These are phyloP conservation scores for Numida meleagris DNA, from an alignment of 2,113 vertebrate genomes.

Conservation along the genomic window DNA sequence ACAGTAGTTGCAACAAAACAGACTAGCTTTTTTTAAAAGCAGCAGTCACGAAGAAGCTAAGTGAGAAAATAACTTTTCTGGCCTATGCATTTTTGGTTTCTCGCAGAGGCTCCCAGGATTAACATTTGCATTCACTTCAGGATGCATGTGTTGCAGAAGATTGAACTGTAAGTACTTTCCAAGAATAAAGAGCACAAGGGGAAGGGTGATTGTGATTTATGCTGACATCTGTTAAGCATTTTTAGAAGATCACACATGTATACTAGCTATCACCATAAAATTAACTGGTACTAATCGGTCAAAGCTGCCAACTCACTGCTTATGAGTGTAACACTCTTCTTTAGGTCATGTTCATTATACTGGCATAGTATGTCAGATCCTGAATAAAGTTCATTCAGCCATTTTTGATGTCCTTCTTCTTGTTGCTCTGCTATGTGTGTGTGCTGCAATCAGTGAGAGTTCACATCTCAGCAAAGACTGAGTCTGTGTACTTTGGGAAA, in stretches of 20 bases:
- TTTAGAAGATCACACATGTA: constrained; percentile 67
- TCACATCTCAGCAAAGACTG: neutral
- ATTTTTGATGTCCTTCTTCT: constrained; percentile 18
- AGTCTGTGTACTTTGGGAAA: constrained; percentile 10
- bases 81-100: neutral
- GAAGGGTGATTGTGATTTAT: constrained; percentile 62
- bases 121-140: constrained; percentile 4
- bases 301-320: constrained; percentile 68
- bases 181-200: constrained; percentile 15
- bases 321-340: constrained; percentile 45
- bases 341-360: constrained; percentile 60
- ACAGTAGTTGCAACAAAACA: neutral
- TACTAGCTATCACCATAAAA: constrained; percentile 71
- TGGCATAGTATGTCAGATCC: constrained; percentile 30
- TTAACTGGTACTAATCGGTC: constrained; percentile 75
- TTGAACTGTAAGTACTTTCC: constrained; percentile 41
- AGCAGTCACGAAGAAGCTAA: neutral
- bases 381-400: constrained; percentile 61
- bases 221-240: constrained; percentile 67
- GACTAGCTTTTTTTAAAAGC: neutral
- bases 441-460: neutral
- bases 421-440: constrained; percentile 18
- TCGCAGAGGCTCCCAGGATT: constrained; percentile 16
- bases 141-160: constrained; percentile 37
- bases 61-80: neutral